These are phyloP conservation scores for Pemphigus obesinymphae DNA, from an alignment of 1,140 invertebrate genomes.

Conservation along the genomic window DNA sequence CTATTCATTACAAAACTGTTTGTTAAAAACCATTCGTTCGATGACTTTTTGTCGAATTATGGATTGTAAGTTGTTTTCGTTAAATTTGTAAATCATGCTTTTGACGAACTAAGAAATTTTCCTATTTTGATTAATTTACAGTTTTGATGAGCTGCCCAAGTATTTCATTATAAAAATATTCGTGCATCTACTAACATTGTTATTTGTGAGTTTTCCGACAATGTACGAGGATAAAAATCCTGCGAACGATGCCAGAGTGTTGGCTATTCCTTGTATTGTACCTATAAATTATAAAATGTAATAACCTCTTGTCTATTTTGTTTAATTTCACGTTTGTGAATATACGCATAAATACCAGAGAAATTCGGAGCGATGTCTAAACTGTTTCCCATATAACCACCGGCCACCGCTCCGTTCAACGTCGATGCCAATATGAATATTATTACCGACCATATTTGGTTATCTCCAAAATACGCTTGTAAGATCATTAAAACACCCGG, in stretches of 20 bases:
- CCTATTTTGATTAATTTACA: too few relatives aligned
- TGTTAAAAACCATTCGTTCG: too few relatives aligned
- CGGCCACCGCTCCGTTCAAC: constrained; percentile 80
- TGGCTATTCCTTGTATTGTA: constrained; percentile 84
- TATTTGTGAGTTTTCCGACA: constrained; percentile 74
- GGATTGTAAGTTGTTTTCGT: too few relatives aligned
- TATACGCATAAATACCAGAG: constrained; percentile 57
- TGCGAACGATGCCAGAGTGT: constrained; percentile 81
- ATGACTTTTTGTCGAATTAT: too few relatives aligned
- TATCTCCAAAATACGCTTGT: constrained; percentile 64
- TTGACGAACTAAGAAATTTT: too few relatives aligned
- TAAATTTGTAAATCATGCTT: too few relatives aligned
- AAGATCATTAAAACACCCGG: constrained; percentile 57
- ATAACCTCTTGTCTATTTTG: not conserved
- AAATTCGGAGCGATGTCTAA: constrained; percentile 86
- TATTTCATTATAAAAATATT: too few relatives aligned
- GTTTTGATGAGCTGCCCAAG: too few relatives aligned
- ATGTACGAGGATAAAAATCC: constrained; percentile 80
- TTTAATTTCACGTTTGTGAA: not conserved
- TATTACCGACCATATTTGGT: constrained; percentile 63
- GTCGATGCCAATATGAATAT: constrained; percentile 74
- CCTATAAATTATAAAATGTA: constrained; percentile 47
- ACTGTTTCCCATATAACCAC: constrained; percentile 81
- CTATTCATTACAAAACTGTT: too few relatives aligned
- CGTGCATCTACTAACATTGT: constrained; percentile 57